These are phyloP conservation scores for Xylocampa areola DNA, from an alignment of 2,888 invertebrate genomes.

Conservation along the genomic window DNA sequence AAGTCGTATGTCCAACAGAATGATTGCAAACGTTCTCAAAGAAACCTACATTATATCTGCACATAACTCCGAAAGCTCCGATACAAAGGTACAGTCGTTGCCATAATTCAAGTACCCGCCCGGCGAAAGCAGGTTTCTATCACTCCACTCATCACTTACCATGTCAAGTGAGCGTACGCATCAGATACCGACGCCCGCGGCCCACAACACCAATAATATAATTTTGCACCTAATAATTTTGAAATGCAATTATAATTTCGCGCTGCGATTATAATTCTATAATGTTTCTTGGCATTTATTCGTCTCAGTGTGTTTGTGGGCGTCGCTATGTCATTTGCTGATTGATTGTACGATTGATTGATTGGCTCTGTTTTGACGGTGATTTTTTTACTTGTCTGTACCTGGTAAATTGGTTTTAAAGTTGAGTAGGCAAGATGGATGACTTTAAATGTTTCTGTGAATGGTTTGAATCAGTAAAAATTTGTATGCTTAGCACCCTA, in stretches of 20 bases:
- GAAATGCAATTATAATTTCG: constrained; percentile 81
- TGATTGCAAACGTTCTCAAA: constrained; percentile 16
- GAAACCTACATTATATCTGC: constrained; percentile 16
- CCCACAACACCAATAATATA: constrained; percentile 73
- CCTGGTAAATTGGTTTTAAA: constrained; percentile 56
- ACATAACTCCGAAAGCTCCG: constrained; percentile 42
- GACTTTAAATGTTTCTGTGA: constrained; percentile 32
- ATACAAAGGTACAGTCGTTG: constrained; percentile 64
- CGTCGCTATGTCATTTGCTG: constrained; percentile 59
- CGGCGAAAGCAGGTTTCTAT: constrained; percentile 71
- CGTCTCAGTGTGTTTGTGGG: constrained; percentile 47
- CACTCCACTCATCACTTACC: constrained; percentile 77
- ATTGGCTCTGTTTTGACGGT: constrained; percentile 54
- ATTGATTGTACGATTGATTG: constrained; percentile 63
- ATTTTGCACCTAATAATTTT: constrained; percentile 87
- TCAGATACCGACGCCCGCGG: constrained; percentile 75
- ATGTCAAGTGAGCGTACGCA: constrained; percentile 73
- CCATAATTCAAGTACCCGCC: constrained; percentile 69
- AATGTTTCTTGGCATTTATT: constrained; percentile 55
- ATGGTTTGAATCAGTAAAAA: constrained; percentile 21
- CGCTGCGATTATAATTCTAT: constrained; percentile 55
- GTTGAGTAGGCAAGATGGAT: constrained; percentile 58
- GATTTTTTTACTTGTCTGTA: constrained; percentile 56
- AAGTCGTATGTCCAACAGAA: constrained; percentile 4
- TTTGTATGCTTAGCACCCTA: constrained; percentile 18